Conservation (phyloP, 2,797 vertebrate genomes). For the Gallinago stenura region DNA sequence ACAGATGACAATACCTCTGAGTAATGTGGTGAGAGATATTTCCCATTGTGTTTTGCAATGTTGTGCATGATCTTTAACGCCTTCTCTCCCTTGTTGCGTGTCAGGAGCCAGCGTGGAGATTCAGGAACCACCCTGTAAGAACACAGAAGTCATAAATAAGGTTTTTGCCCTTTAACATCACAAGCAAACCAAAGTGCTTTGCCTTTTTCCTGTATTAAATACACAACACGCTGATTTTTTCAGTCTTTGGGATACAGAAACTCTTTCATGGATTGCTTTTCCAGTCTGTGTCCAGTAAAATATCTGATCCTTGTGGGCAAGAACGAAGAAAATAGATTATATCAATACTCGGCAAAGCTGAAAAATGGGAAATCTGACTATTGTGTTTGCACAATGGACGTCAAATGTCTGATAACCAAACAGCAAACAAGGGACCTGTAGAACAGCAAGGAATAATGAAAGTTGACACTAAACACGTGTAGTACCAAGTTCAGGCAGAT, state of each 20-base stretch:
- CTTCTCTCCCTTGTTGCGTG: conserved; percentile 85
- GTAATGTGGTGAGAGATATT: conserved; percentile 77
- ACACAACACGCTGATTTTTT: not conserved
- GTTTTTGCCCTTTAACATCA: not conserved
- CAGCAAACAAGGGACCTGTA: not conserved
- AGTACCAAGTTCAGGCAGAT: not conserved
- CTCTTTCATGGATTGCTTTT: not conserved
- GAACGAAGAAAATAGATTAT: not conserved
- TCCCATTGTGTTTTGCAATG: conserved; percentile 91
- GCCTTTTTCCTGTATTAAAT: not conserved
- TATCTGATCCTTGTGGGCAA: not conserved
- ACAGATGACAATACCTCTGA: conserved; percentile 77
- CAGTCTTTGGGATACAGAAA: not conserved
- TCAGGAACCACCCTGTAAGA: conserved; percentile 91
- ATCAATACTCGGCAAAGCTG: not conserved
- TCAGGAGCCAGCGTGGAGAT: conserved; percentile 95
- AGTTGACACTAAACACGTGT: not conserved
- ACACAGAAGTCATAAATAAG: not conserved
- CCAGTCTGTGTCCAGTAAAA: not conserved
- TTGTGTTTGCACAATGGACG: not conserved
- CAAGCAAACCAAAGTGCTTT: not conserved
- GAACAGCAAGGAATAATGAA: not conserved
- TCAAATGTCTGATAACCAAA: not conserved
- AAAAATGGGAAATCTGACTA: not conserved
- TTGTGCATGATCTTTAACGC: conserved; percentile 86